Evolutionary conservation across 2,797 vertebrate genomes (phyloP), one percentile per base, ranked within the genome.

Genomic region (Spondyliosoma cantharus): DNA sequence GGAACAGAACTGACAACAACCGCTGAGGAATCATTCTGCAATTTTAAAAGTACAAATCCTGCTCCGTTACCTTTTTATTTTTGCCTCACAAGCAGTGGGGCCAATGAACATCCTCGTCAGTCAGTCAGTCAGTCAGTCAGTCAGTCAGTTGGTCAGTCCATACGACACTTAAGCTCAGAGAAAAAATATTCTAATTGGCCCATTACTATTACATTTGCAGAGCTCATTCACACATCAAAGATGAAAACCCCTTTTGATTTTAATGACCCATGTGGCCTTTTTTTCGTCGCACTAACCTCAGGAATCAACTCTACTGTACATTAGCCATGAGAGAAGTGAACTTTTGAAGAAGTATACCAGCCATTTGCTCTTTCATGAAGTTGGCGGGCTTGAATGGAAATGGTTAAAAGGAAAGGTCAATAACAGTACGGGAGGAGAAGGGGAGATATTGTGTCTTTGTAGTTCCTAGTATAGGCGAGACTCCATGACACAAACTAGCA

Each of bases 221-320:
- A 56, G 56, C 59, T 70, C 29, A 63, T 76, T 64, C 49, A 43
- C 4, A 46, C 63, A 22, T 75, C 20, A 77, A 70, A 75, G 66
- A 60, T 27, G 12, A 74, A 78, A 77, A 27, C 13, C n/a, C 7
- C 32, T 70, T 62, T 58, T 37, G 72, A 76, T 70, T 80, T 65
- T 43, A 74, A 59, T 62, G 57, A 73, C 49, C 49, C 69, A 49
- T 16, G 15, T 65, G 60, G 50, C 68, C 76, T 73, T 76, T 37
- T 63, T 27, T n/a, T 60, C 7, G 27, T 22, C 1, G 5, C 68
- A 42, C 46, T 71, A 7, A 59, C 63, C 53, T 16, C 17, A 5
- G 49, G 29, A 60, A 52, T 81, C 56, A 57, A 45, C 27, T 46
- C 46, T 7, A 37, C 37, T 2, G 37, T 37, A 11, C 67, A 67